Evolutionary conservation across 2,113 vertebrate species (phyloP), one percentile per base, ranked within the genome.

Genomic region (Struthio camelus): DNA sequence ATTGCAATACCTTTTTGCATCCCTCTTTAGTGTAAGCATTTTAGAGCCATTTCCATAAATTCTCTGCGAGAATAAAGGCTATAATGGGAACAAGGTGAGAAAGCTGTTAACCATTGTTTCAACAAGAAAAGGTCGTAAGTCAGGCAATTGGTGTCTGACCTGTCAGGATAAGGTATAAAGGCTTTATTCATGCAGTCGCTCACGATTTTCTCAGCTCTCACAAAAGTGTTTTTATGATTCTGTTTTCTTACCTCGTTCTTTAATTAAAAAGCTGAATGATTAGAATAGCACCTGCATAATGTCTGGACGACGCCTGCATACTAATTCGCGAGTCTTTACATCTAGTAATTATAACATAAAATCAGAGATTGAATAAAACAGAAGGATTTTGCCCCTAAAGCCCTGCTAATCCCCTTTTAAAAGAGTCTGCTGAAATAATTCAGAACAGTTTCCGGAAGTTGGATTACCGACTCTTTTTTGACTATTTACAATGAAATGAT

Each of bases 371-470:
- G 98, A 99, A 99, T 98, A 98, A 98, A 98, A 98, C 97, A 98
- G 98, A 98, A 98, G 98, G 98, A 98, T 98, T 98, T 98, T 98
- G 98, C 97, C 98, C 98, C 98, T 98, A 98, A 98, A 98, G 98
- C 99, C 98, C 98, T 86, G 97, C 99, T 99, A 99, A 99, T 99
- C 99, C 99, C 98, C 98, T 98, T 99, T 99, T 99, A 99, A 99
- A 99, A 99, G 98, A 98, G 98, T 98, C 99, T 99, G 98, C 98
- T 99, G 99, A 99, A 99, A 99, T 99, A 99, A 99, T 99, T 99
- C 99, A 98, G 98, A 98, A 99, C 98, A 99, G 98, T 99, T 99
- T 99, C 99, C 99, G 99, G 99, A 99, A 99, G 99, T 99, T 98
- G 99, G 99, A 99, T 99, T 99, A 99, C 98, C 98, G 97, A 98